phyloP scores from a whole-genome alignment of 2,888 invertebrate species.

The Tridacna gigas region DNA sequence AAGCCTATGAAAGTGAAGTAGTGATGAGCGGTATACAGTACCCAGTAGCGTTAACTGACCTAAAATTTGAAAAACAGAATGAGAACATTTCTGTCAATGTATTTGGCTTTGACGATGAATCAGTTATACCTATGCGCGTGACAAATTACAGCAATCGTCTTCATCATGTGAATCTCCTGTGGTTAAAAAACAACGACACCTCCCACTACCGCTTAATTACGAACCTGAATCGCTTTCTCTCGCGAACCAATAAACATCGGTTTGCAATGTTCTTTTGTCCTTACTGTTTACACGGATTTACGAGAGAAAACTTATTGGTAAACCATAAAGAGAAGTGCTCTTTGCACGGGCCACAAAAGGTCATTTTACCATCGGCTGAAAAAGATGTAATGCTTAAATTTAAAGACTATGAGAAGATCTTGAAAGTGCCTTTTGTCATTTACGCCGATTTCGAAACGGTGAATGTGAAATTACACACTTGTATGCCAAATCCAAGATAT shows the following conservation, averaged over 20 bases:
- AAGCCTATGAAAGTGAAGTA: constrained; percentile 33
- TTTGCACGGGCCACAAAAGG: constrained; percentile 36
- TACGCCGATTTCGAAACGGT: constrained; percentile 55
- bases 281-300: constrained; percentile 45
- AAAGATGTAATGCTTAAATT: constrained; percentile 36
- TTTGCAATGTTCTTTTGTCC: constrained; percentile 28
- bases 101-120: constrained; percentile 51
- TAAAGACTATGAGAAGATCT: constrained; percentile 45
- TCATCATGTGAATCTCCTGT: constrained; percentile 57
- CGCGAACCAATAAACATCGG: constrained; percentile 31
- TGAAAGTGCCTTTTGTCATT: constrained; percentile 44
- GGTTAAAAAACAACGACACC: constrained; percentile 36
- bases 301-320: constrained; percentile 18
- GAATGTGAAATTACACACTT: constrained; percentile 38
- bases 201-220: constrained; percentile 58
- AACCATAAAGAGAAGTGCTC: constrained; percentile 45
- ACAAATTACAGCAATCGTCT: constrained; percentile 24
- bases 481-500: constrained; percentile 39
- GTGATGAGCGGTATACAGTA: constrained; percentile 48
- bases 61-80: constrained; percentile 45
- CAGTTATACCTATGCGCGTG: constrained; percentile 45
- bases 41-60: constrained; percentile 44
- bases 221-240: constrained; percentile 57
- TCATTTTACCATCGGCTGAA: constrained; percentile 24
- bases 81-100: constrained; percentile 52